phyloP scores from a whole-genome alignment of 2,113 vertebrate species.

The Myotis lucifugus region DNA sequence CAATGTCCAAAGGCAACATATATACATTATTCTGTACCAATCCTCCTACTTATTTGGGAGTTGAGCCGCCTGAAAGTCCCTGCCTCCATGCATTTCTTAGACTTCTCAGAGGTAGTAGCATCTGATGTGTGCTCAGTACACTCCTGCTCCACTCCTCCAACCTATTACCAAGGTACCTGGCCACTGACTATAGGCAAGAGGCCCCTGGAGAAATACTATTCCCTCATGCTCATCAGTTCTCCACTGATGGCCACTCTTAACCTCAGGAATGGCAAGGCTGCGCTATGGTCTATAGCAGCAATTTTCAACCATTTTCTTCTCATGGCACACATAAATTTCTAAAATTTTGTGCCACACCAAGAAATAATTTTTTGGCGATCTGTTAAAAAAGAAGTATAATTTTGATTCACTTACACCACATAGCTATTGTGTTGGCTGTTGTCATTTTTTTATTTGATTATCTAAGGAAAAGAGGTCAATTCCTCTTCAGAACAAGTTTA shows the following conservation, averaged over 20 bases:
- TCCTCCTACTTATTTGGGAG: neutral
- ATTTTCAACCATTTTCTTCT: neutral
- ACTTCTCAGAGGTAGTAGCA: neutral
- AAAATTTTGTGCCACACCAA: neutral
- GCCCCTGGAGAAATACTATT: neutral
- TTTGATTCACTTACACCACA: neutral
- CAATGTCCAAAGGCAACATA: neutral
- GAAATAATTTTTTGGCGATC: neutral
- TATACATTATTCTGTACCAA: neutral
- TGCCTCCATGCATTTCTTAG: neutral
- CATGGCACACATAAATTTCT: neutral
- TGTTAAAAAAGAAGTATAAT: neutral
- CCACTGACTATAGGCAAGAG: neutral
- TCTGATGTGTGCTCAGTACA: neutral
- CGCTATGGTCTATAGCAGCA: rapidly evolving
- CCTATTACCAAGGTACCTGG: neutral
- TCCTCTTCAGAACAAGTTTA: neutral
- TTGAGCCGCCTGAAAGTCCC: neutral
- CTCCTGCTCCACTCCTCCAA: neutral
- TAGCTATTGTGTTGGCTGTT: neutral
- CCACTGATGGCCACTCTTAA: neutral
- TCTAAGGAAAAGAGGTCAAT: neutral
- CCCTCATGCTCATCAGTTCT: neutral
- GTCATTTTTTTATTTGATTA: neutral
- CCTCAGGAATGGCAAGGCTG: neutral